Evolutionary conservation across 1,140 invertebrate genomes (phyloP).

Genomic region (Doryteuthis pealeii): DNA sequence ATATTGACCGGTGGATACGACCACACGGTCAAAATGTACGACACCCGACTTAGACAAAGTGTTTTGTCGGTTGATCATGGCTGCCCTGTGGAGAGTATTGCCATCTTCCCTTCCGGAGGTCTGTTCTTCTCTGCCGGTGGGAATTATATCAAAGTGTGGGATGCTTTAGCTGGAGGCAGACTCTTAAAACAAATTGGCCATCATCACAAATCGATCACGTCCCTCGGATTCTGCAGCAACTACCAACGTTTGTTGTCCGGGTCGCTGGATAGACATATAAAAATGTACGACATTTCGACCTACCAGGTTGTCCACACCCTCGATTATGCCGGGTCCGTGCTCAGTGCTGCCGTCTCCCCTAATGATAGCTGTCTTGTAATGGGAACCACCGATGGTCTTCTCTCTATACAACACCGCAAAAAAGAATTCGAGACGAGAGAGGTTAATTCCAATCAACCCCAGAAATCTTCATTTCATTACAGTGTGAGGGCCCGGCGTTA

Average conservation of each 20-base stretch:
- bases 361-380: slow-evolving; percentile 83
- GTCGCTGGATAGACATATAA: slow-evolving; percentile 88
- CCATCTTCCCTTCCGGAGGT: slow-evolving; percentile 86
- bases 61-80: slow-evolving; percentile 82
- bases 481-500: background rate
- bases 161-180: slow-evolving; percentile 82
- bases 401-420: slow-evolving; percentile 81
- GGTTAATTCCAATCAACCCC: background rate
- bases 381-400: slow-evolving; percentile 89
- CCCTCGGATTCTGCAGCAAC: slow-evolving; percentile 70
- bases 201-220: slow-evolving; percentile 92
- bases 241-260: slow-evolving; percentile 82
- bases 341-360: slow-evolving; percentile 78
- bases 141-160: slow-evolving; percentile 91
- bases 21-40: slow-evolving; percentile 85
- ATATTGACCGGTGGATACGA: slow-evolving; percentile 83
- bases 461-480: slow-evolving; percentile 9
- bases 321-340: slow-evolving; percentile 85
- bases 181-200: slow-evolving; percentile 76
- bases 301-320: slow-evolving; percentile 87
- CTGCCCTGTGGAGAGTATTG: slow-evolving; percentile 83
- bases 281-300: slow-evolving; percentile 84
- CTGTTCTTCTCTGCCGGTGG: slow-evolving; percentile 90
- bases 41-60: slow-evolving; percentile 71
- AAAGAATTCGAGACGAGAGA: slow-evolving; percentile 56